Conservation (phyloP, 2,888 invertebrate species). For the Chrysodeixis includens region DNA sequence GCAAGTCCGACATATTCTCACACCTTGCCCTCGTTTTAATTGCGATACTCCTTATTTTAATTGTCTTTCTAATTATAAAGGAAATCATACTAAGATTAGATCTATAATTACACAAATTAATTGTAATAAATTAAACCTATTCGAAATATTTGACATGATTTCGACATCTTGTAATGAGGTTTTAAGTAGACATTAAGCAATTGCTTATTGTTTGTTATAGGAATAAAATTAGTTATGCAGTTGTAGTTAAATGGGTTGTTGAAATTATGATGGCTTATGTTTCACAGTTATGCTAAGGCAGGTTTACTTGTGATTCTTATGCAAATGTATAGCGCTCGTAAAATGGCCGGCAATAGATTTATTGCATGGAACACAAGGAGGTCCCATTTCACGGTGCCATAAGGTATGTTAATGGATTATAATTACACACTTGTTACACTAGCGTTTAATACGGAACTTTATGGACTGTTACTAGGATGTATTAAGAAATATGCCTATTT, state of each 20-base stretch:
- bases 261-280: constrained; percentile 11
- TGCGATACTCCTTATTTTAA: not conserved
- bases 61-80: not conserved
- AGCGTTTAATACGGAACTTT: too few relatives aligned
- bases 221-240: constrained; percentile 19
- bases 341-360: not conserved
- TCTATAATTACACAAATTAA: constrained; percentile 1
- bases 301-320: not conserved
- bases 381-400: too few relatives aligned
- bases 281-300: not conserved
- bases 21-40: too few relatives aligned
- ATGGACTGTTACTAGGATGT: too few relatives aligned
- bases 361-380: not conserved
- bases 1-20: too few relatives aligned
- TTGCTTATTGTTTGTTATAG: constrained; percentile 19
- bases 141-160: constrained; percentile 15
- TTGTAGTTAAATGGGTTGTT: constrained; percentile 29
- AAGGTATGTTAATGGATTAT: too few relatives aligned
- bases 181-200: constrained; percentile 19
- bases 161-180: constrained; percentile 19
- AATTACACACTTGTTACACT: too few relatives aligned
- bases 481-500: too few relatives aligned
- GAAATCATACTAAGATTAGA: constrained; percentile 9
- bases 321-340: not conserved
- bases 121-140: constrained; percentile 8